Evolutionary conservation across 2,113 vertebrate species (phyloP).

Genomic region (Fulica atra): DNA sequence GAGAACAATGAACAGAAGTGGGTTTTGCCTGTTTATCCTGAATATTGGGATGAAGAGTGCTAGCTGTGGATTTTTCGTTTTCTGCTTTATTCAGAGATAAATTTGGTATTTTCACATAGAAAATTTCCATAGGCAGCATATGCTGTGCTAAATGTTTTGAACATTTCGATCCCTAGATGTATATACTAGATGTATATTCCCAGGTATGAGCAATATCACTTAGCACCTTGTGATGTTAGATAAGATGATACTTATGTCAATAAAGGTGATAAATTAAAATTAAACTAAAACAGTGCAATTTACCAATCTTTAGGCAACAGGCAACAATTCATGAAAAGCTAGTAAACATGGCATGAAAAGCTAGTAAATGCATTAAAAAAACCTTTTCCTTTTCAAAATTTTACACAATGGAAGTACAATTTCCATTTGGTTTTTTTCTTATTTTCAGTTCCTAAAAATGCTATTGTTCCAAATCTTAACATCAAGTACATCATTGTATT

Average conservation of each 20-base stretch:
- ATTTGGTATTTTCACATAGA: background rate
- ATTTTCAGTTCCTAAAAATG: background rate
- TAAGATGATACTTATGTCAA: background rate
- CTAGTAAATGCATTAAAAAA: background rate
- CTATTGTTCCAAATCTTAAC: background rate
- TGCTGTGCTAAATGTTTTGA: conserved; percentile 37
- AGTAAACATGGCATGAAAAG: background rate
- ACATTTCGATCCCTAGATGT: conserved; percentile 25
- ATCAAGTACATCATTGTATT: background rate
- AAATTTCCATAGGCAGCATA: conserved; percentile 36
- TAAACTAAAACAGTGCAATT: background rate
- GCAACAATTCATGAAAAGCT: background rate
- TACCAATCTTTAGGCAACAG: background rate
- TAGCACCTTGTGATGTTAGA: background rate
- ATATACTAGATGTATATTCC: background rate
- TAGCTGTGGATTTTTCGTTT: conserved; percentile 35
- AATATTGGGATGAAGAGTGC: background rate
- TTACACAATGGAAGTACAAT: background rate
- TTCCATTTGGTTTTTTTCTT: background rate
- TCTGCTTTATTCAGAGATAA: conserved; percentile 18
- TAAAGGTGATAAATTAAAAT: conserved; percentile 17
- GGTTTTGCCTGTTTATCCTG: background rate
- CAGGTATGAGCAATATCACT: background rate
- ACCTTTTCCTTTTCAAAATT: background rate
- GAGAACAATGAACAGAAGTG: background rate